A percentile compares a stretch with the other conserved stretches of the same genome.
Conservation (phyloP, 2,888 invertebrate genomes). For the Cerastoderma edule region DNA sequence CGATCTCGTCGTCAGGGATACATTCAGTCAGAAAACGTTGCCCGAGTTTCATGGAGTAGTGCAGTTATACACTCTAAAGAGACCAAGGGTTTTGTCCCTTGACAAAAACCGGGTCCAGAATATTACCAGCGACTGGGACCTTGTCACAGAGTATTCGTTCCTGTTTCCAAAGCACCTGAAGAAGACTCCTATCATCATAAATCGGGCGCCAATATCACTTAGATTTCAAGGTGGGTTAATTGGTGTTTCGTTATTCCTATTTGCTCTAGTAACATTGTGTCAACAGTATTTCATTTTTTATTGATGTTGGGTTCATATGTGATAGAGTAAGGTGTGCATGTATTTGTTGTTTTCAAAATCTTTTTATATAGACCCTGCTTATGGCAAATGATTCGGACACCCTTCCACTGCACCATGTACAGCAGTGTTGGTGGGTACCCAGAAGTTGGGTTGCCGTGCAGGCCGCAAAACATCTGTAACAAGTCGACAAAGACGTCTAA, state of each 20-base stretch:
- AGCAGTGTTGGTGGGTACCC: no score
- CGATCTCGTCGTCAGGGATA: slow-evolving; percentile 42
- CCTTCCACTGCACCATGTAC: no score
- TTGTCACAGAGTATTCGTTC: slow-evolving; percentile 44
- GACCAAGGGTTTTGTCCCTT: slow-evolving; percentile 20
- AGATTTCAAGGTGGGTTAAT: slow-evolving; percentile 41
- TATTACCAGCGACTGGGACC: slow-evolving; percentile 39
- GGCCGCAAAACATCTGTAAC: no score
- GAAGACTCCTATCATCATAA: slow-evolving; percentile 37
- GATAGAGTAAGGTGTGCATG: no score
- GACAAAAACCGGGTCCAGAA: slow-evolving; percentile 31
- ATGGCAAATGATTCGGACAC: no score
- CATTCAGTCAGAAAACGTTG: slow-evolving; percentile 46
- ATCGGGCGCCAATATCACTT: slow-evolving; percentile 44
- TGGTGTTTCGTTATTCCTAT: neutral
- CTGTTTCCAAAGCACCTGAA: slow-evolving; percentile 48
- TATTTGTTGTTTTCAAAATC: no score
- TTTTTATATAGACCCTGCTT: no score
- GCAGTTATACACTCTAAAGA: slow-evolving; percentile 36
- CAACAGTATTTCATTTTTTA: no score
- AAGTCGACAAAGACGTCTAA: no score
- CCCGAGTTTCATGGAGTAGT: slow-evolving; percentile 49
- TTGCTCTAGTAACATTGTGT: no score
- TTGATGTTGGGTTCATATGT: no score
- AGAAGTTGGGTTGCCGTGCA: no score